Conservation (phyloP, 2,113 vertebrate genomes). For the Tyrannus savana region DNA sequence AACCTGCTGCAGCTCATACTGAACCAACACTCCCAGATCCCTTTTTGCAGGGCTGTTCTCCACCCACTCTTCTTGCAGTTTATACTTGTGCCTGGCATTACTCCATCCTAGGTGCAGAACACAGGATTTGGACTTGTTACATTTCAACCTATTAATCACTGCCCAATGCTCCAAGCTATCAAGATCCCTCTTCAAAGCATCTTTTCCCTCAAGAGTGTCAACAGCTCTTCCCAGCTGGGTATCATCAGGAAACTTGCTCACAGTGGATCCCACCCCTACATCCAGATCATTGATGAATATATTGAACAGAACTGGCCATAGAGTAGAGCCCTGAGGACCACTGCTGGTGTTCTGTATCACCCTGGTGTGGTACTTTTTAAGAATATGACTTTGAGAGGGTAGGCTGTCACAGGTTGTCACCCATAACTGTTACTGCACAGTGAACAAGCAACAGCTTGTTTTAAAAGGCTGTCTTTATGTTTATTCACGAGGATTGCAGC, state of each 20-base stretch:
- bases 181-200: background rate
- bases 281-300: background rate
- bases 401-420: background rate
- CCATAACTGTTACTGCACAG: background rate
- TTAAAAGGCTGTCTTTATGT: background rate
- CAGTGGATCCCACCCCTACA: background rate
- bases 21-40: background rate
- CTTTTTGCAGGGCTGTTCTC: background rate
- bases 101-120: background rate
- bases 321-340: background rate
- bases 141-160: background rate
- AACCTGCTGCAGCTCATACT: background rate
- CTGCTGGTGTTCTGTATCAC: background rate
- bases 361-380: background rate
- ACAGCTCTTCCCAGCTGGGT: background rate
- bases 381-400: background rate
- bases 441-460: background rate
- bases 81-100: background rate
- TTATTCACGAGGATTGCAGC: background rate
- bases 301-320: background rate
- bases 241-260: background rate
- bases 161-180: background rate
- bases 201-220: background rate
- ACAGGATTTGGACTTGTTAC: background rate
- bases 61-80: background rate